Evolutionary conservation across 2,113 vertebrate species (phyloP), one percentile per base, ranked within the genome.

Genomic region (Triplophysa tibetana): DNA sequence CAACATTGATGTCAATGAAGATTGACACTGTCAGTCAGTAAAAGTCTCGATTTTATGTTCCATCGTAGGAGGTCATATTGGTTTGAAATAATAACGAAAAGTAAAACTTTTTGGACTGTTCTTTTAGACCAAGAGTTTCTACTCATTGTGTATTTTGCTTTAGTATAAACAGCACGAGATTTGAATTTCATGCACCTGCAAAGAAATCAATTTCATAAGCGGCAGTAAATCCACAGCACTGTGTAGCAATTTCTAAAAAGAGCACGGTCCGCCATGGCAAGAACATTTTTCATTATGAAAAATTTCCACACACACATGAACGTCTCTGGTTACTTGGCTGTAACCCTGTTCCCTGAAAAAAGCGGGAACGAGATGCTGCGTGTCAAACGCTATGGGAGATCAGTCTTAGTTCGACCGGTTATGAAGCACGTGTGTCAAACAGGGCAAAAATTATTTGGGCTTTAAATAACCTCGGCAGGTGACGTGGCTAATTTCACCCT

Each of bases 231-330:
- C 62, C 74, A 65, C 12, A 17, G 11, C 24, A 24, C 62, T 38
- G 17, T 76, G 62, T 38, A 65, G 62, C 45, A 64, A 45, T 52
- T 76, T 65, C 74, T 76, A 64, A 76, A 65, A 76, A 76, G 65
- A 76, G 74, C 43, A 11, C 5, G 9, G 38, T 65, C 26, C 33
- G 5, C 24, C 62, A 50, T 38, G 17, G 16, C 62, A 76, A 38
- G 21, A 63, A 75, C 63, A 75, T 29, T 38, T 41, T 74, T 74
- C 56, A 41, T 61, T 74, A 74, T 61, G 19, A 65, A 76, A 65
- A 64, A 54, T 14, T 26, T 21, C 60, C 26, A 29, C 26, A 29
- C 26, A 29, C 26, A 29, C 26, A 29, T 29, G n/a, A n/a, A n/a
- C n/a, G n/a, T n/a, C n/a, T n/a, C n/a, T n/a, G n/a, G n/a, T n/a